phyloP scores from a whole-genome alignment of 2,888 invertebrate species.

The Odontomyia ornata region DNA sequence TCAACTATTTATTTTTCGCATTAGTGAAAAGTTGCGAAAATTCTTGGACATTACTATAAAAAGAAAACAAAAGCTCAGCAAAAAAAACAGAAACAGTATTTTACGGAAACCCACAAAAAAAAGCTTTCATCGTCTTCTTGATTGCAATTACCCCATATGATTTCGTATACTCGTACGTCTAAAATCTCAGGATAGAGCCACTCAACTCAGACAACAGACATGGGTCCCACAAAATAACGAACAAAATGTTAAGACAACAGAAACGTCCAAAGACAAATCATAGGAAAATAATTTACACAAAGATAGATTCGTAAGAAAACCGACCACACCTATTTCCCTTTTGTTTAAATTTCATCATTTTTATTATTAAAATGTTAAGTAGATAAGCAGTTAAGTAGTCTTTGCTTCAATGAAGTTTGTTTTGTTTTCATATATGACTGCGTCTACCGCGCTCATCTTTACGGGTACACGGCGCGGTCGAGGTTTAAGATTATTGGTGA shows the following conservation, averaged over 20 bases:
- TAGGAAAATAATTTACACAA: constrained; percentile 3
- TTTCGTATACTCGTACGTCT: too few species aligned
- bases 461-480: background rate
- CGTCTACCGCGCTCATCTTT: background rate
- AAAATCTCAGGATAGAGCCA: background rate
- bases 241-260: background rate
- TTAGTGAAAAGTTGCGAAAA: constrained; percentile 1
- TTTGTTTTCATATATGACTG: background rate
- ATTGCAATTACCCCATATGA: background rate
- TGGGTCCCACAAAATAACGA: background rate
- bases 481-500: background rate
- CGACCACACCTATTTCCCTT: constrained; percentile 5
- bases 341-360: constrained; percentile 33
- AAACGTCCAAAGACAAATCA: background rate
- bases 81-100: background rate
- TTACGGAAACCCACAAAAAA: background rate
- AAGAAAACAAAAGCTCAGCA: background rate
- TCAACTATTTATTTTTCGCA: background rate
- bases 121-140: background rate
- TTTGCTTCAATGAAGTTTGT: constrained; percentile 6
- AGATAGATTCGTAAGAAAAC: background rate
- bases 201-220: background rate
- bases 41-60: background rate
- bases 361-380: constrained; percentile 31
- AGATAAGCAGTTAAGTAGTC: constrained; percentile 19